phyloP scores from a whole-genome alignment of 1,140 invertebrate genomes.

The Lepidurus arcticus region DNA sequence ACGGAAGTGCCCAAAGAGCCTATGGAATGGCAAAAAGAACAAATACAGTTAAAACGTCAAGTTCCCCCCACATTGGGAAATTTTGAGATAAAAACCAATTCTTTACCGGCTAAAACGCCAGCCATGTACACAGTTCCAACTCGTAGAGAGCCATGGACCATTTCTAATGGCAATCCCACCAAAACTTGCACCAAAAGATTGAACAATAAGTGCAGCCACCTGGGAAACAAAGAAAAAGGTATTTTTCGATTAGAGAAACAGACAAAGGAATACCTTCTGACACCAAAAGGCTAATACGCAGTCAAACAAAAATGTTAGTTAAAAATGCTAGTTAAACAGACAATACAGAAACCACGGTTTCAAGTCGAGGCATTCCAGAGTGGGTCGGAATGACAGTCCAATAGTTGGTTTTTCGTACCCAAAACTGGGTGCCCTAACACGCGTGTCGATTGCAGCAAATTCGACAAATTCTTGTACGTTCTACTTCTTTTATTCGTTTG shows the following conservation, averaged over 20 bases:
- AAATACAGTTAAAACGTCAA: not conserved
- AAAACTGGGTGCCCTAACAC: too few species aligned
- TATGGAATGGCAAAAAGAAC: conserved; percentile 42
- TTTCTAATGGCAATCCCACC: conserved; percentile 87
- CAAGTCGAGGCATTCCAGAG: too few species aligned
- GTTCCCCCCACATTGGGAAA: not conserved
- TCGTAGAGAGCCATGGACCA: conserved; percentile 88
- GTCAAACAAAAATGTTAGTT: too few species aligned
- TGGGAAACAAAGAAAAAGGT: conserved; percentile 49
- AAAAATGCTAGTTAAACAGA: too few species aligned
- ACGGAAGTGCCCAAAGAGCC: conserved; percentile 88
- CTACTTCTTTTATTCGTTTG: not conserved
- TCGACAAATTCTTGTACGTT: not conserved
- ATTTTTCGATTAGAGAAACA: not conserved
- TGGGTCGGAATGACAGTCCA: too few species aligned
- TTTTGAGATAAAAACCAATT: conserved; percentile 30
- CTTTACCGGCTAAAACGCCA: conserved; percentile 76
- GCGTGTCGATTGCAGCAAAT: too few species aligned
- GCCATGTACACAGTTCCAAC: conserved; percentile 88
- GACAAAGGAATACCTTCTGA: conserved; percentile 5
- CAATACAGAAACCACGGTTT: too few species aligned
- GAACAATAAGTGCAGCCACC: conserved; percentile 90
- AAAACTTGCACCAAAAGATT: conserved; percentile 86
- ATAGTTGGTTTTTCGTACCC: too few species aligned
- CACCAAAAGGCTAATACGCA: not conserved